Conservation (phyloP, 92 coral and sea anemone species). For the Bergia sp. region DNA sequence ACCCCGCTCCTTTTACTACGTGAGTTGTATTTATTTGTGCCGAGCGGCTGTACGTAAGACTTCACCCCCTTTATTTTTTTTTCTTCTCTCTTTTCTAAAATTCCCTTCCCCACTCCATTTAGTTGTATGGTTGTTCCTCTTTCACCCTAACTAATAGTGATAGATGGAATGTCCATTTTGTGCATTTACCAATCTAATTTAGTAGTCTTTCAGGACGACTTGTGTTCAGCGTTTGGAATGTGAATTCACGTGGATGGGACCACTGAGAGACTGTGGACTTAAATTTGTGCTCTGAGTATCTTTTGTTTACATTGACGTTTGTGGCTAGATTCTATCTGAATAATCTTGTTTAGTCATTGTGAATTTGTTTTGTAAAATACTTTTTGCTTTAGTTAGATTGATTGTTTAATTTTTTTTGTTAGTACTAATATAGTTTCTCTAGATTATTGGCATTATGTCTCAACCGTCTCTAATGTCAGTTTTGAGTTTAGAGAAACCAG, state of each 20-base stretch:
- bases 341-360: conserved; percentile 17
- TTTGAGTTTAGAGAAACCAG: conserved; percentile 19
- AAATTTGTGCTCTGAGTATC: conserved; percentile 19
- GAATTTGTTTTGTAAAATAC: conserved; percentile 17
- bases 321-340: conserved; percentile 19
- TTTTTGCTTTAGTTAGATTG: conserved; percentile 17
- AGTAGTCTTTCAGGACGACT: conserved; percentile 20
- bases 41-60: conserved; percentile 22
- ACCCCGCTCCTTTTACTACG: conserved; percentile 21
- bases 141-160: conserved; percentile 19
- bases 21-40: conserved; percentile 18
- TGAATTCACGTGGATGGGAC: conserved; percentile 21
- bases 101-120: conserved; percentile 21
- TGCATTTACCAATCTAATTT: conserved; percentile 17
- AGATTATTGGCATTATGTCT: conserved; percentile 18
- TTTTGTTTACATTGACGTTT: conserved; percentile 17
- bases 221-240: conserved; percentile 20
- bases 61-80: conserved; percentile 18
- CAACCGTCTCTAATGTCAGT: conserved; percentile 20
- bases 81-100: conserved; percentile 17
- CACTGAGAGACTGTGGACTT: conserved; percentile 21
- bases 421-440: conserved; percentile 17
- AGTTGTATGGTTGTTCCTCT: conserved; percentile 19
- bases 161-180: conserved; percentile 19
- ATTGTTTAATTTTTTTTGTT: conserved; percentile 15